phyloP scores from a whole-genome alignment of 2,113 vertebrate genomes.

The Elaphurus davidianus region DNA sequence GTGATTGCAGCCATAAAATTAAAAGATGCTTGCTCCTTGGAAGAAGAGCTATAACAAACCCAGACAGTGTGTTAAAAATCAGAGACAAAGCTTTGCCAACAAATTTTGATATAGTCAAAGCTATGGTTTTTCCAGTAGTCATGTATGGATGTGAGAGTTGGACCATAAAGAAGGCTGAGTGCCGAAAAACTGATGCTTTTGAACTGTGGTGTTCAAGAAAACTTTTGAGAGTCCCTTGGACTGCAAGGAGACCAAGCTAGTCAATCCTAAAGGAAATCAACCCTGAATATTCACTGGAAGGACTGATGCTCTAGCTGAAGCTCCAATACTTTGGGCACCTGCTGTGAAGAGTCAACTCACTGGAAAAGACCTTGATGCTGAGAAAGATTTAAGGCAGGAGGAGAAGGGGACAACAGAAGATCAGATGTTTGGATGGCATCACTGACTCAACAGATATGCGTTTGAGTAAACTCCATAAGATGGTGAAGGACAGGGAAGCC shows the following conservation, averaged over 20 bases:
- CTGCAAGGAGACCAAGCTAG: not conserved
- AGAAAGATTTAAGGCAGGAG: not conserved
- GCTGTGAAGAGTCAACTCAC: not conserved
- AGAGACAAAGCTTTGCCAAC: not conserved
- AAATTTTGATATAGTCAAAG: not conserved
- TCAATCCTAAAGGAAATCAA: not conserved
- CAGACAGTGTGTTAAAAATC: not conserved
- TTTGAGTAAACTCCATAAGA: not conserved
- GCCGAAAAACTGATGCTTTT: not conserved
- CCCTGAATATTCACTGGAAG: not conserved
- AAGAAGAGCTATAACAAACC: not conserved
- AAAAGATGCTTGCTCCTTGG: accelerated
- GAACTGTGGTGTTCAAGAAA: not conserved
- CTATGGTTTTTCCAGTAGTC: not conserved
- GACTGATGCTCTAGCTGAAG: not conserved
- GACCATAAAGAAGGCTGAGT: not conserved
- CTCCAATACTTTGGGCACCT: not conserved
- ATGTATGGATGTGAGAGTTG: not conserved
- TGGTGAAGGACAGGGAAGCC: not conserved
- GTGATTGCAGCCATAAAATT: not conserved
- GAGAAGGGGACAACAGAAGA: not conserved
- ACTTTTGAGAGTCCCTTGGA: not conserved
- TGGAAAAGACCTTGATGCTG: not conserved
- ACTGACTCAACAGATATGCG: not conserved
- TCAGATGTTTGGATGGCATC: not conserved